phyloP scores from a whole-genome alignment of 2,113 vertebrate species.

The Candoia aspera region DNA sequence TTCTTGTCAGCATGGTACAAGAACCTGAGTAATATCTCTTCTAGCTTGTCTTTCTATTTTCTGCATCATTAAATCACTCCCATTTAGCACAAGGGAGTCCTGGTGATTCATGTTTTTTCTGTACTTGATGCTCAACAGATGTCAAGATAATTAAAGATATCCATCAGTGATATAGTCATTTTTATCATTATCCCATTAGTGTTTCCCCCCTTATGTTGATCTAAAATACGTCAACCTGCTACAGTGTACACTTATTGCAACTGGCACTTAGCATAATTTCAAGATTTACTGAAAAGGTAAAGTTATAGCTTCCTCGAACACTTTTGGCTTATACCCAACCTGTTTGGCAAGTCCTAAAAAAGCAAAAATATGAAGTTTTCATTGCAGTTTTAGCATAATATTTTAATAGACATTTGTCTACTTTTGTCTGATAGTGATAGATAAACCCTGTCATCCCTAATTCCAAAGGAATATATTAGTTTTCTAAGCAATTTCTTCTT shows the following conservation, averaged over 20 bases:
- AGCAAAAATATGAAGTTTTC: not conserved
- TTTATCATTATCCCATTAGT: conserved; percentile 31
- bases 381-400: accelerated
- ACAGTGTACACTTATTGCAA: conserved; percentile 2
- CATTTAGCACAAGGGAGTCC: conserved; percentile 15
- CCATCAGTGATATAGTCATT: conserved; percentile 21
- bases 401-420: not conserved
- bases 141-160: conserved; percentile 47
- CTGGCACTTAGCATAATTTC: conserved; percentile 9
- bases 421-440: not conserved
- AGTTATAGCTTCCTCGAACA: not conserved
- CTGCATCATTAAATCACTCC: conserved; percentile 23
- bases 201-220: not conserved
- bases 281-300: not conserved
- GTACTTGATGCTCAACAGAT: conserved; percentile 48
- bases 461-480: not conserved
- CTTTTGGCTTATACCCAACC: not conserved
- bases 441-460: not conserved
- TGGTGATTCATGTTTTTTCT: conserved; percentile 34
- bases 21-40: conserved; percentile 23
- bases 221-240: not conserved
- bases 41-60: conserved; percentile 26
- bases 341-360: not conserved
- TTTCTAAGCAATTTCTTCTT: conserved; percentile 32
- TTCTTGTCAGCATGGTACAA: not conserved